Conservation (phyloP, 2,797 vertebrate genomes). For the Hapalemur alaotrensis region DNA sequence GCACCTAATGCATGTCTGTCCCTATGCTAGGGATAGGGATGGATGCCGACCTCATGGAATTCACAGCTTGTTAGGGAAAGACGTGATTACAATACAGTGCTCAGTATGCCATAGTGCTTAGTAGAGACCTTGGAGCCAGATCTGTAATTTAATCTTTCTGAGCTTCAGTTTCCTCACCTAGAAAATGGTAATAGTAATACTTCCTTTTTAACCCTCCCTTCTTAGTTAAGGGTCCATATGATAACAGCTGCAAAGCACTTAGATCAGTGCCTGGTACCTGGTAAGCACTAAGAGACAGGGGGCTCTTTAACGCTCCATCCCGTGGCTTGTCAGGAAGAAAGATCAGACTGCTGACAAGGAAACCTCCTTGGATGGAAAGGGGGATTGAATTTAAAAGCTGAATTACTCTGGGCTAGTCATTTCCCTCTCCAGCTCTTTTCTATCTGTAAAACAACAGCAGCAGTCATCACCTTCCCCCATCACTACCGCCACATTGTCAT, state of each 20-base stretch:
- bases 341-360: not conserved
- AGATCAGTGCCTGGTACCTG: not conserved
- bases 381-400: not conserved
- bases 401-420: not conserved
- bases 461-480: not conserved
- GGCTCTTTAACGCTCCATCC: not conserved
- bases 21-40: not conserved
- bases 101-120: not conserved
- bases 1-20: not conserved
- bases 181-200: not conserved
- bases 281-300: not conserved
- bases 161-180: not conserved
- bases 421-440: not conserved
- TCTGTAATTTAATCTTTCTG: not conserved
- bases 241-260: not conserved
- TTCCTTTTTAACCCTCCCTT: not conserved
- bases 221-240: not conserved
- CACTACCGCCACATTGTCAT: not conserved
- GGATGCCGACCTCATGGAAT: not conserved
- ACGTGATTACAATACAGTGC: accelerated
- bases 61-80: not conserved
- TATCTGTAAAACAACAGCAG: not conserved
- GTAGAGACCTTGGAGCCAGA: not conserved
- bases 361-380: not conserved
- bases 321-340: not conserved